Conservation (phyloP, 1,140 invertebrate genomes). For the Papilio glaucus region DNA sequence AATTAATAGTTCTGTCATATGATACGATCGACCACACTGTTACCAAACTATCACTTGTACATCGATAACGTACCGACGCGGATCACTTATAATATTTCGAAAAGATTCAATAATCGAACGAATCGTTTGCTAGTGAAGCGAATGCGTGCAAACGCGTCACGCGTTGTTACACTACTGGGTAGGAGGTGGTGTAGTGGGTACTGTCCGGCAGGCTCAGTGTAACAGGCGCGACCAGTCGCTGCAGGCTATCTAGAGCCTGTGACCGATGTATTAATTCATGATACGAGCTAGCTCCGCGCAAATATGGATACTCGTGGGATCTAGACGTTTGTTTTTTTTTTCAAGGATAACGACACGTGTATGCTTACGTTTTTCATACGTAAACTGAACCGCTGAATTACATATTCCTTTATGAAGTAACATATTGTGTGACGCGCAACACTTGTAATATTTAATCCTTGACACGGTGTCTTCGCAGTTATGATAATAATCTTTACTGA, state of each 20-base stretch:
- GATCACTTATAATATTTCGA: constrained; percentile 42
- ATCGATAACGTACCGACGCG: background rate
- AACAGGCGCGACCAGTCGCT: constrained; percentile 40
- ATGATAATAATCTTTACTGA: constrained; percentile 5
- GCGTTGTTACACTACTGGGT: constrained; percentile 67
- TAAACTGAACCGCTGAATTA: constrained; percentile 22
- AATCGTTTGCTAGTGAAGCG: constrained; percentile 35
- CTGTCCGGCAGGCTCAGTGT: constrained; percentile 40
- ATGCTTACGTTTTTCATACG: constrained; percentile 32
- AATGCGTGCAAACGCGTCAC: constrained; percentile 67
- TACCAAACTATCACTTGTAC: background rate
- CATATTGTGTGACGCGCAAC: constrained; percentile 6
- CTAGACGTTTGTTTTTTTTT: constrained; percentile 55
- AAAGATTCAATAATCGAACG: constrained; percentile 17
- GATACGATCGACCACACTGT: constrained; percentile 2
- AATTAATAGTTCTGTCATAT: constrained; percentile 3
- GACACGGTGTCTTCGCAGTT: background rate
- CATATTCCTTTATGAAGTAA: constrained; percentile 21
- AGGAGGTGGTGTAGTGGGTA: constrained; percentile 44
- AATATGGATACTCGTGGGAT: constrained; percentile 58
- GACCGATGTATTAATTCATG: constrained; percentile 71
- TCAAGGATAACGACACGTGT: constrained; percentile 44
- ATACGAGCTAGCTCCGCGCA: constrained; percentile 67
- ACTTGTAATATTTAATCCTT: constrained; percentile 18
- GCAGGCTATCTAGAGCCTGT: constrained; percentile 53